These are phyloP conservation scores for Melieria crassipennis DNA, from an alignment of 2,888 invertebrate genomes.

Conservation along the genomic window DNA sequence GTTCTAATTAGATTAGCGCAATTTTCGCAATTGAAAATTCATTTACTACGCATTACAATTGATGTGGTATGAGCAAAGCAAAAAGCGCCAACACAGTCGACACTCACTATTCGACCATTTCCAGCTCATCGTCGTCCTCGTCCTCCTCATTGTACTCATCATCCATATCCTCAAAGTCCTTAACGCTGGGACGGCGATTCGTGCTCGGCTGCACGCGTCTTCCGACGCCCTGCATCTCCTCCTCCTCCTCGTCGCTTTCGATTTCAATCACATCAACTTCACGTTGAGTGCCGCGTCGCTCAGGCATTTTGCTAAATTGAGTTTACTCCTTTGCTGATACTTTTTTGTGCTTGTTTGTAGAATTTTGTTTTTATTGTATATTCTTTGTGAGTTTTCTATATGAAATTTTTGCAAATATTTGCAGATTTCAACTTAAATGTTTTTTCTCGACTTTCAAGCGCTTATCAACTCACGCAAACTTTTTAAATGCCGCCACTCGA, in stretches of 20 bases:
- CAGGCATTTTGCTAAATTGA: constrained; percentile 50
- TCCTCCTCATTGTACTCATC: constrained; percentile 48
- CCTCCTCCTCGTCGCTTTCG: constrained; percentile 61
- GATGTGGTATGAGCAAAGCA: not conserved
- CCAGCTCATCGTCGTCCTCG: constrained; percentile 56
- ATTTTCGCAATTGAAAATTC: not conserved
- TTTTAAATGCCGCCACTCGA: too few species aligned
- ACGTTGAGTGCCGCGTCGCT: constrained; percentile 51
- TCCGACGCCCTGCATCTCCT: constrained; percentile 56
- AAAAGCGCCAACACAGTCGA: not conserved
- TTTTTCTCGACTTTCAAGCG: too few species aligned
- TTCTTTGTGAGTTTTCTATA: too few species aligned
- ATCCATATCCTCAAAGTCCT: constrained; percentile 47
- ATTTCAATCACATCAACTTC: constrained; percentile 58
- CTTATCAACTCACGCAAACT: too few species aligned
- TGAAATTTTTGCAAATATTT: too few species aligned
- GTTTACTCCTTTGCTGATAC: constrained; percentile 10
- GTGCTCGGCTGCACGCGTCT: constrained; percentile 46
- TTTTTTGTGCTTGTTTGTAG: not conserved
- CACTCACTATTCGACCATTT: constrained; percentile 61
- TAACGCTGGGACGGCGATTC: constrained; percentile 48
- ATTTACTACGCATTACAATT: not conserved
- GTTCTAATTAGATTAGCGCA: not conserved
- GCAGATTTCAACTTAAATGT: too few species aligned
- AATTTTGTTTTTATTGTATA: not conserved